These are phyloP conservation scores for Nyctalus aviator DNA, from an alignment of 2,797 vertebrate genomes.

Conservation along the genomic window DNA sequence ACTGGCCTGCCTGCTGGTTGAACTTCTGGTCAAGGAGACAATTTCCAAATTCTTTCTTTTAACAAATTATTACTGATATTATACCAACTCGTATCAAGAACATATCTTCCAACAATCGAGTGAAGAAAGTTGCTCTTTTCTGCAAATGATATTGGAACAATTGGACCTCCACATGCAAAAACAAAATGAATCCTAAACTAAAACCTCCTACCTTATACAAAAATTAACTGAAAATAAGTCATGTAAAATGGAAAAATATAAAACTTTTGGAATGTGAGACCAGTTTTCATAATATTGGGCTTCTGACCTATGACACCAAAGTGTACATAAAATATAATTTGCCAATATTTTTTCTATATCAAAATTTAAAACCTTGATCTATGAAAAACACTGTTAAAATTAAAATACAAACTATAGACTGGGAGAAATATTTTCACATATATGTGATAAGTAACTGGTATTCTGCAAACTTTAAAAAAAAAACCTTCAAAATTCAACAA, in stretches of 20 bases:
- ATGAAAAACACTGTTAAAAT: background rate
- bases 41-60: background rate
- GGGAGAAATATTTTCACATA: background rate
- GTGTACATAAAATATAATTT: background rate
- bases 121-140: background rate
- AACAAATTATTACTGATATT: constrained; percentile 4
- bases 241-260: background rate
- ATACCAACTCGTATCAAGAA: background rate
- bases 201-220: background rate
- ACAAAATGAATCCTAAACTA: background rate
- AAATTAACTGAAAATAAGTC: background rate
- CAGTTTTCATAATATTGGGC: background rate
- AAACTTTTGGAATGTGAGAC: background rate
- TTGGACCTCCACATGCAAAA: background rate
- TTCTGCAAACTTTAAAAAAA: background rate
- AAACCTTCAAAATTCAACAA: background rate
- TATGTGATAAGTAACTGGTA: background rate
- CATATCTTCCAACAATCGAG: background rate
- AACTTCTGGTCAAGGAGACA: too few species aligned
- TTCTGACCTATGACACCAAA: background rate
- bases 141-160: background rate
- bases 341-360: background rate
- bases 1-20: too few species aligned
- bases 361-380: constrained; percentile 32
- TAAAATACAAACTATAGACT: background rate